phyloP scores from a whole-genome alignment of 2,797 vertebrate genomes.

The Crocodylus rhombifer region DNA sequence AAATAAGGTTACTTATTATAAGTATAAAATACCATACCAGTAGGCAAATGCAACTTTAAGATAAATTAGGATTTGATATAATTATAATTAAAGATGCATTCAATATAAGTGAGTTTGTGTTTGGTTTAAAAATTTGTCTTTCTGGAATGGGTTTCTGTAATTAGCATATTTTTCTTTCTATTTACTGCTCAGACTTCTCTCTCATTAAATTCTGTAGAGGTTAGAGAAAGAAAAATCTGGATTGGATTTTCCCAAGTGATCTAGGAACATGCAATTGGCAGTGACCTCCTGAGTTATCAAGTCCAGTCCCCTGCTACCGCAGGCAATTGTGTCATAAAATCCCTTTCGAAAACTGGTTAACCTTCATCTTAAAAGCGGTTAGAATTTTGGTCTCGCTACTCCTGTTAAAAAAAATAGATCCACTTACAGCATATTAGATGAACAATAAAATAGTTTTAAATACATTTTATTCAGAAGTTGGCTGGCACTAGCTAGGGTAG shows the following conservation, averaged over 20 bases:
- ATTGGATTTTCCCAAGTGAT: neutral
- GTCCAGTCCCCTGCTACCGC: too few species aligned
- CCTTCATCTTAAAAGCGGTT: too few species aligned
- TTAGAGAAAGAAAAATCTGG: neutral
- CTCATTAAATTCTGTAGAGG: neutral
- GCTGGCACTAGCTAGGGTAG: too few species aligned
- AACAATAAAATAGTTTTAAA: too few species aligned
- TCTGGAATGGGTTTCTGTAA: neutral
- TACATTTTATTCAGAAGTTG: too few species aligned
- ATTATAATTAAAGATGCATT: neutral
- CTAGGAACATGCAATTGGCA: neutral
- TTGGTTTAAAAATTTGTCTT: neutral
- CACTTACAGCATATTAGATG: too few species aligned
- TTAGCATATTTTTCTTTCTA: neutral
- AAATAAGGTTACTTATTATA: neutral
- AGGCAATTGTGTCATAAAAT: too few species aligned
- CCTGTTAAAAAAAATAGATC: too few species aligned
- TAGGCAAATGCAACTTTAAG: slow-evolving; percentile 2
- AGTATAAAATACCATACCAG: neutral
- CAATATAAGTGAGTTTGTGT: neutral
- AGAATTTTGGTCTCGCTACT: too few species aligned
- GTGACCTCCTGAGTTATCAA: too few species aligned
- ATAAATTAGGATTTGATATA: neutral
- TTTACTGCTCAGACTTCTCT: neutral
- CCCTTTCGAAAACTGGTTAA: too few species aligned